phyloP scores from a whole-genome alignment of 2,888 invertebrate genomes.

The Tinea trinotella region DNA sequence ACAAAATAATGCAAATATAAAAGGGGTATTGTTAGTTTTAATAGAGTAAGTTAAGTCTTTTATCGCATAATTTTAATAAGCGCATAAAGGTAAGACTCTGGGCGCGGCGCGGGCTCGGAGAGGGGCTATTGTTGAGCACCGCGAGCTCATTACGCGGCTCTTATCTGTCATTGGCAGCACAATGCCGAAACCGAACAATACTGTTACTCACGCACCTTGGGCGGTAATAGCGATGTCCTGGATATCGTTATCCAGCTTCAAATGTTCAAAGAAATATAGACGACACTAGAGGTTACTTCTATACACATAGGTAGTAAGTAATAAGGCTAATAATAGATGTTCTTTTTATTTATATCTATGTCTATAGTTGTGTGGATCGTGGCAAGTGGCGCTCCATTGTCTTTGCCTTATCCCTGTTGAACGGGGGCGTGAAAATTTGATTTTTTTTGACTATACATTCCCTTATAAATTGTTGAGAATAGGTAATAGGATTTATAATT shows the following conservation, averaged over 20 bases:
- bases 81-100: slow-evolving; percentile 8
- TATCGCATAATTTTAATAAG: slow-evolving; percentile 18
- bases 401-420: no score
- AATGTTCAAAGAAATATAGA: no score
- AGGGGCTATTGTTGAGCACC: slow-evolving; percentile 46
- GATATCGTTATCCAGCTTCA: slow-evolving; percentile 26
- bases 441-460: no score
- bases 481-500: no score
- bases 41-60: slow-evolving; percentile 12
- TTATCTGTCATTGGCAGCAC: slow-evolving; percentile 66
- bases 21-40: slow-evolving; percentile 11
- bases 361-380: no score
- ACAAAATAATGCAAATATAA: slow-evolving; percentile 1
- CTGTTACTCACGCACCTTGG: slow-evolving; percentile 42
- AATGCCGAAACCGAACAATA: slow-evolving; percentile 49
- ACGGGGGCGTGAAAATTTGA: no score
- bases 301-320: no score
- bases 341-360: no score
- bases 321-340: no score
- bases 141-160: slow-evolving; percentile 49
- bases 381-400: no score
- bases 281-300: no score
- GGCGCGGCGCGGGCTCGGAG: slow-evolving; percentile 20
- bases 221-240: slow-evolving; percentile 31
- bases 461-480: no score